phyloP scores from a whole-genome alignment of 1,140 invertebrate genomes.

The Leptinotarsa defecta region DNA sequence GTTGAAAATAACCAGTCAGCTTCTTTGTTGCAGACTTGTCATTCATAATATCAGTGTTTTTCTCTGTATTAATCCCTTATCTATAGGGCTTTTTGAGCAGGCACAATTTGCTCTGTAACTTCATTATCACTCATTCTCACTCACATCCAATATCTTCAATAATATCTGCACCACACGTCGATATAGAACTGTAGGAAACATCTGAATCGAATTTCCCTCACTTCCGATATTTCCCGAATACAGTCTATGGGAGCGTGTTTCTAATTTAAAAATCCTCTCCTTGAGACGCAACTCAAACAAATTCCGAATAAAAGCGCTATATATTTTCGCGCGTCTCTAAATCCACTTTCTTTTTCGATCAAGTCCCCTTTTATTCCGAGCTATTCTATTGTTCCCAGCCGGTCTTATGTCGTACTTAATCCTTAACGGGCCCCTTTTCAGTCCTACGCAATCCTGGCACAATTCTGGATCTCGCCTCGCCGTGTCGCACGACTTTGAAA shows the following conservation, averaged over 20 bases:
- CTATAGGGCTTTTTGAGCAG: too few species aligned
- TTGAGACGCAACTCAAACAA: slow-evolving; percentile 20
- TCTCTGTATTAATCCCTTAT: too few species aligned
- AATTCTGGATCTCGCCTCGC: not conserved
- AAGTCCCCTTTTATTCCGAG: slow-evolving; percentile 33
- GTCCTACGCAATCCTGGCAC: not conserved
- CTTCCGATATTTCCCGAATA: not conserved
- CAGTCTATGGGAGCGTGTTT: slow-evolving; percentile 20
- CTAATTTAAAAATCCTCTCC: slow-evolving; percentile 33
- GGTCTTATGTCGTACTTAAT: slow-evolving; percentile 29
- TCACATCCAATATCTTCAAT: slow-evolving; percentile 11
- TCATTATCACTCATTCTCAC: not conserved
- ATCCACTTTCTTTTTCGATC: slow-evolving; percentile 40
- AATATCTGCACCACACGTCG: not conserved
- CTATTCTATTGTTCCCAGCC: slow-evolving; percentile 30
- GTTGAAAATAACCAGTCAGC: too few species aligned
- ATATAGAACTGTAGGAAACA: slow-evolving; percentile 17
- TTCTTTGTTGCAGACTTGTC: too few species aligned
- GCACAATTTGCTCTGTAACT: not conserved
- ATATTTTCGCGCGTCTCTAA: slow-evolving; percentile 35
- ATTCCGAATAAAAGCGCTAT: slow-evolving; percentile 36
- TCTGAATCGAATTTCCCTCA: slow-evolving; percentile 15
- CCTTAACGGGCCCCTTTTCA: not conserved
- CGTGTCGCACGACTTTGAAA: not conserved
- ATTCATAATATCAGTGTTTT: too few species aligned